Percentiles rank a stretch among this genome's conserved stretches.
phyloP scores from a whole-genome alignment of 2,797 vertebrate genomes.

The Rhynchotus rufescens region DNA sequence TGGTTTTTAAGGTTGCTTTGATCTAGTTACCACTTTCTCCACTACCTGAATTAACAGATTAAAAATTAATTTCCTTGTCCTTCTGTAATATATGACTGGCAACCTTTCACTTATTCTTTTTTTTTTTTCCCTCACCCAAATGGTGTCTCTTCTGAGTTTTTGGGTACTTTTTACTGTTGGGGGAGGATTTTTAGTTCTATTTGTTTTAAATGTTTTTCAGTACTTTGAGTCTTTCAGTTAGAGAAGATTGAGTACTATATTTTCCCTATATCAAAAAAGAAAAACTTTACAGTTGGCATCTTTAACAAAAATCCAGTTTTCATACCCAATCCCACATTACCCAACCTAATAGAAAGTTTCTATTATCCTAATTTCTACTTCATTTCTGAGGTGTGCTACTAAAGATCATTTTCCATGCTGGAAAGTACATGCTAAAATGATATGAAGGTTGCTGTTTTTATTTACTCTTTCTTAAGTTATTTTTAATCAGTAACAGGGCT shows the following conservation, averaged over 20 bases:
- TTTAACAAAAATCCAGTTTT: neutral
- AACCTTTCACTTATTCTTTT: neutral
- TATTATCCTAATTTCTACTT: neutral
- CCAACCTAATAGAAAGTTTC: neutral
- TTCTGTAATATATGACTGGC: neutral
- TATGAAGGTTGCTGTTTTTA: neutral
- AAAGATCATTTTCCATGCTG: neutral
- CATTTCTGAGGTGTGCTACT: neutral
- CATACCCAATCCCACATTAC: neutral
- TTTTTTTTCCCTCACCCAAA: neutral
- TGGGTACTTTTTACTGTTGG: neutral
- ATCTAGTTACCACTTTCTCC: neutral
- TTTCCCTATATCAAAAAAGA: neutral
- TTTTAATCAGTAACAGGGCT: constrained; percentile 69
- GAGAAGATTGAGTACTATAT: neutral
- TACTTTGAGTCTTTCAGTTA: neutral
- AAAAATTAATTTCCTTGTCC: neutral
- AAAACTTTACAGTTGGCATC: neutral
- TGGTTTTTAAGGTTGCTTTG: neutral
- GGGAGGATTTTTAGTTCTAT: neutral
- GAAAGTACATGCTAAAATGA: neutral
- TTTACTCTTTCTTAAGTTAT: neutral
- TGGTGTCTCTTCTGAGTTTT: neutral
- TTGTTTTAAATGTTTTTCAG: neutral
- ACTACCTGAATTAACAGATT: neutral